These are phyloP conservation scores for Varroa destructor DNA, from an alignment of 1,140 invertebrate species.

Conservation along the genomic window DNA sequence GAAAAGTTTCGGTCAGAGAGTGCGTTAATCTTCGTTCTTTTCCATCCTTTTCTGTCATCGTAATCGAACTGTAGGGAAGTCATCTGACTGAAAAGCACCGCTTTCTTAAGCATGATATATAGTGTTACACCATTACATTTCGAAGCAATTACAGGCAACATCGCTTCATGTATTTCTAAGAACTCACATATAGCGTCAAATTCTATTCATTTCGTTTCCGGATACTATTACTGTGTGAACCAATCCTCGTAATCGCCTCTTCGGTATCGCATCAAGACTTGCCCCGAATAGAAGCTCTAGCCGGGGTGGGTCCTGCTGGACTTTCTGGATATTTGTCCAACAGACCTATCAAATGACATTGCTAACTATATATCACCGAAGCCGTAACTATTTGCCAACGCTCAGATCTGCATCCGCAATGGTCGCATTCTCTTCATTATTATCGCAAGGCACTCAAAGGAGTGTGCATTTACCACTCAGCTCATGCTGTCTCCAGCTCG, in stretches of 20 bases:
- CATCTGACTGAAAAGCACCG: conserved; percentile 49
- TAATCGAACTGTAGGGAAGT: conserved; percentile 53
- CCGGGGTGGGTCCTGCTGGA: neutral
- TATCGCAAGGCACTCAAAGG: no score
- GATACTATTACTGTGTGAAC: no score
- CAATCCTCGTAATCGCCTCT: neutral
- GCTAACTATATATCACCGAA: no score
- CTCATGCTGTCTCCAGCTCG: no score
- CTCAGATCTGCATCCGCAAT: no score
- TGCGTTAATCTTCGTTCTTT: conserved; percentile 64
- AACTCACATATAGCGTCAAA: no score
- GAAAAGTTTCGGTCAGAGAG: conserved; percentile 52
- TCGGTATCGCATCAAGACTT: neutral
- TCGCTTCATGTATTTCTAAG: neutral
- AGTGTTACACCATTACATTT: conserved; percentile 27
- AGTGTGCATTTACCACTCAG: no score
- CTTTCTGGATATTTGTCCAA: no score
- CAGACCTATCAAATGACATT: no score
- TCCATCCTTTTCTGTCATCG: conserved; percentile 64
- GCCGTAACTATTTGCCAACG: no score
- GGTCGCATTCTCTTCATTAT: no score
- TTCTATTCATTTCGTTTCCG: no score
- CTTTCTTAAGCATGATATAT: conserved; percentile 60
- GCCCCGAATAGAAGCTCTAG: conserved; percentile 1
- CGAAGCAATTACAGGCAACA: conserved; percentile 7